Evolutionary conservation across 2,113 vertebrate genomes (phyloP).

Genomic region (Tragelaphus strepsiceros): DNA sequence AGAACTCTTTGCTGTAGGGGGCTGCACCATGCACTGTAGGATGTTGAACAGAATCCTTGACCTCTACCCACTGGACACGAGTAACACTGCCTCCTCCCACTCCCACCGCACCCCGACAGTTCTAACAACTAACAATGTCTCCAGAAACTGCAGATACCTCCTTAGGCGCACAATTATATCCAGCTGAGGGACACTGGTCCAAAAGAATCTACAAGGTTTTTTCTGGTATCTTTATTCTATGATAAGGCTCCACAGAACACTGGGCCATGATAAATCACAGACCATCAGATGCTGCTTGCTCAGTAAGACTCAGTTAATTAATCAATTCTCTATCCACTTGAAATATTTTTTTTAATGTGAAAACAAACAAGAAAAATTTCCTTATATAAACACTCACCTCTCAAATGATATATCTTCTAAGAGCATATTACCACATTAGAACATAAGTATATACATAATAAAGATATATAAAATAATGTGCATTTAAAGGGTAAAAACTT

Average conservation of each 20-base stretch:
- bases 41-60: background rate
- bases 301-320: background rate
- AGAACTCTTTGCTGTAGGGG: background rate
- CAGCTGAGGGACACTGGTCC: background rate
- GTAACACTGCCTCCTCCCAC: background rate
- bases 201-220: background rate
- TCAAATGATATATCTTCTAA: background rate
- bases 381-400: background rate
- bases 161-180: background rate
- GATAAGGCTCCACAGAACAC: background rate
- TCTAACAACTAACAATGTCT: constrained; percentile 1
- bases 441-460: background rate
- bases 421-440: background rate
- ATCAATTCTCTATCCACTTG: background rate
- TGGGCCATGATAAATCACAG: background rate
- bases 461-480: background rate
- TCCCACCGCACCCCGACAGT: background rate
- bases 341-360: background rate
- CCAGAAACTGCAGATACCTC: background rate
- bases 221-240: background rate
- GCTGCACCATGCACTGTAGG: background rate
- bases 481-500: background rate
- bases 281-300: background rate
- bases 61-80: background rate
- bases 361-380: background rate